A percentile compares a stretch with the other conserved stretches of the same genome.
Evolutionary conservation across 1,140 invertebrate genomes (phyloP).

Genomic region (Pissodes strobi): DNA sequence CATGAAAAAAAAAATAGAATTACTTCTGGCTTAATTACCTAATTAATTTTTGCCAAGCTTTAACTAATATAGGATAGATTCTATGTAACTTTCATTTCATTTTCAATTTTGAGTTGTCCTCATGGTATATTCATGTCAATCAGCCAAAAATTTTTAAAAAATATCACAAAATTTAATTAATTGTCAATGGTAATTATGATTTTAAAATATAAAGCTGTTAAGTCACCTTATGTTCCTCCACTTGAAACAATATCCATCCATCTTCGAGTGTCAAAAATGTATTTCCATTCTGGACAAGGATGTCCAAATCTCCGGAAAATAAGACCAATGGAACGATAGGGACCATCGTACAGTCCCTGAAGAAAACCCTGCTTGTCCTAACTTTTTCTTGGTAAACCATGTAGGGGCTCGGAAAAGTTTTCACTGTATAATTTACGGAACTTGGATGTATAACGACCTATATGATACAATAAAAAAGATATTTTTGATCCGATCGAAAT

Average conservation of each 20-base stretch:
- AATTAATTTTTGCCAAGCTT: not conserved
- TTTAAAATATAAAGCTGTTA: too few species aligned
- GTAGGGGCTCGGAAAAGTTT: conserved; percentile 73
- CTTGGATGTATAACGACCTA: conserved; percentile 75
- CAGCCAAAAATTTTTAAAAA: too few species aligned
- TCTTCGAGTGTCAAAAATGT: conserved; percentile 79
- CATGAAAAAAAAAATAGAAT: too few species aligned
- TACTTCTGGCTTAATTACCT: too few species aligned
- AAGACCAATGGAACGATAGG: conserved; percentile 77
- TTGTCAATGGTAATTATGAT: too few species aligned
- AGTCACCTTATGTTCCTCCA: conserved; percentile 71
- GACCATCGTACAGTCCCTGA: conserved; percentile 80
- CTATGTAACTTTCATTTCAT: not conserved
- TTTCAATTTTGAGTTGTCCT: too few species aligned
- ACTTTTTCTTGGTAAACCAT: conserved; percentile 84
- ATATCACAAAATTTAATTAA: too few species aligned
- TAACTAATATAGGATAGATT: not conserved
- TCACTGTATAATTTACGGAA: conserved; percentile 72
- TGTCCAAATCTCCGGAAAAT: conserved; percentile 74
- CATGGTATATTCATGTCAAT: too few species aligned
- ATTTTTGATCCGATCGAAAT: too few species aligned
- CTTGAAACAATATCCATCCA: conserved; percentile 83
- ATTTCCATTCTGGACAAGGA: conserved; percentile 73
- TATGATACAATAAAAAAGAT: too few species aligned
- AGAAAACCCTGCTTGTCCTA: conserved; percentile 77